A percentile compares a stretch with the other conserved stretches of the same genome.
Evolutionary conservation across 2,797 vertebrate species (phyloP).

Genomic region (Epinephelus malabaricus): DNA sequence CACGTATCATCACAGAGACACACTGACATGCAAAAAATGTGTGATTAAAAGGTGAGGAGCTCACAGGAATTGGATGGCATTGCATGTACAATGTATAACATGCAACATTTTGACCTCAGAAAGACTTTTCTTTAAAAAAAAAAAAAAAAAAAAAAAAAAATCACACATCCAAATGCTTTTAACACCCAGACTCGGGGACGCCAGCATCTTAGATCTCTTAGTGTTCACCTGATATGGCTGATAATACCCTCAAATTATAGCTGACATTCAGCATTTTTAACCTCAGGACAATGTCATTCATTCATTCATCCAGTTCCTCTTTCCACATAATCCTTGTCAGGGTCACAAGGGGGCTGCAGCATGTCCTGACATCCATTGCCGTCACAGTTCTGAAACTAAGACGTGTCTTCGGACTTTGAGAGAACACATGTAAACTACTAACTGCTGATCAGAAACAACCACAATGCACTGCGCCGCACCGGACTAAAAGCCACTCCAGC

Average conservation of each 20-base stretch:
- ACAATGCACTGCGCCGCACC: no score
- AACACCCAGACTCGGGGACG: neutral
- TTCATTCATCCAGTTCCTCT: conserved; percentile 14
- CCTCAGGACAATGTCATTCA: conserved; percentile 14
- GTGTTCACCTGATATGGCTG: conserved; percentile 12
- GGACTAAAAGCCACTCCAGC: neutral
- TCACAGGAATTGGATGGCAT: no score
- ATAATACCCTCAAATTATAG: conserved; percentile 25
- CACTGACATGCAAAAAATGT: no score
- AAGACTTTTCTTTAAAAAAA: neutral
- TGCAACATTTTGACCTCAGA: neutral
- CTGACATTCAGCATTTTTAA: conserved; percentile 9
- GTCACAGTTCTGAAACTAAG: neutral
- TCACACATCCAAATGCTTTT: neutral
- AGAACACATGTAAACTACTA: neutral
- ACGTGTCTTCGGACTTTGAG: neutral
- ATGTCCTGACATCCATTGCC: neutral
- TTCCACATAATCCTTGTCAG: neutral
- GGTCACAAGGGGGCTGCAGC: neutral
- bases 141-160: no score
- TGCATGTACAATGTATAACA: neutral
- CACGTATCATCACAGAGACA: no score
- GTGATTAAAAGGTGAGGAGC: no score
- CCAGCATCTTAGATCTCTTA: neutral
- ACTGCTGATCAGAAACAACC: neutral